These are phyloP conservation scores for Neelides sp. DNA, from an alignment of 1,140 invertebrate genomes.

Conservation along the genomic window DNA sequence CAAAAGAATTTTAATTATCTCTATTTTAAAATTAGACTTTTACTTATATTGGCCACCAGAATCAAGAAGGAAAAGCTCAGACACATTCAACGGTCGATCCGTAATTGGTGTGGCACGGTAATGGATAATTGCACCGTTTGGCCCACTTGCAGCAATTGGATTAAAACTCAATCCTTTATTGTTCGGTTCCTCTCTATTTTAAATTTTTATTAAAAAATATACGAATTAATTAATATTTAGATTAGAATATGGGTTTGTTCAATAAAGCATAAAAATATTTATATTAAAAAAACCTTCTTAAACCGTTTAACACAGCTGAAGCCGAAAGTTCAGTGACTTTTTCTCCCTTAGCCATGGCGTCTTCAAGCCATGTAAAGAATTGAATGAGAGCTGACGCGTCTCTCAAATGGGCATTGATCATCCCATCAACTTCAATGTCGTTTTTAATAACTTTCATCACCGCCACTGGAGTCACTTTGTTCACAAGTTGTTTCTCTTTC, in stretches of 20 bases:
- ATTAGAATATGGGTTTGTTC: not conserved
- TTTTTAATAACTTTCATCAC: slow-evolving; percentile 77
- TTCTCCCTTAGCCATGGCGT: slow-evolving; percentile 39
- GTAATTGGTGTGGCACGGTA: slow-evolving; percentile 67
- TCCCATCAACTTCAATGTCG: slow-evolving; percentile 65
- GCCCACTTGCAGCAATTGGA: slow-evolving; percentile 78
- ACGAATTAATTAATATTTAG: too few species aligned
- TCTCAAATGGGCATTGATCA: slow-evolving; percentile 67
- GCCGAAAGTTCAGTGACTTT: slow-evolving; percentile 41
- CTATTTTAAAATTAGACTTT: not conserved
- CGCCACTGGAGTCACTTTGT: slow-evolving; percentile 55
- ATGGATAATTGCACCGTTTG: slow-evolving; percentile 80
- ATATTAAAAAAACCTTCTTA: not conserved
- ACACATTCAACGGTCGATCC: slow-evolving; percentile 51
- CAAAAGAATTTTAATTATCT: not conserved
- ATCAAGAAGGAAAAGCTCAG: slow-evolving; percentile 45
- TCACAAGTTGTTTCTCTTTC: slow-evolving; percentile 12
- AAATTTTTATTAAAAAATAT: too few species aligned
- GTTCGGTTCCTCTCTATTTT: slow-evolving; percentile 3
- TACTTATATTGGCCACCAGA: slow-evolving; percentile 48
- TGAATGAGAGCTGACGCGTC: slow-evolving; percentile 85
- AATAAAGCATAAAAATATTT: not conserved
- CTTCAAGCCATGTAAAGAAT: slow-evolving; percentile 73
- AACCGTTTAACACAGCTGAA: too few species aligned
- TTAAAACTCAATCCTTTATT: slow-evolving; percentile 57